Base-by-base conservation (phyloP, 1,140 invertebrate genomes). In the Phymorhynchus buccinoides region DNA sequence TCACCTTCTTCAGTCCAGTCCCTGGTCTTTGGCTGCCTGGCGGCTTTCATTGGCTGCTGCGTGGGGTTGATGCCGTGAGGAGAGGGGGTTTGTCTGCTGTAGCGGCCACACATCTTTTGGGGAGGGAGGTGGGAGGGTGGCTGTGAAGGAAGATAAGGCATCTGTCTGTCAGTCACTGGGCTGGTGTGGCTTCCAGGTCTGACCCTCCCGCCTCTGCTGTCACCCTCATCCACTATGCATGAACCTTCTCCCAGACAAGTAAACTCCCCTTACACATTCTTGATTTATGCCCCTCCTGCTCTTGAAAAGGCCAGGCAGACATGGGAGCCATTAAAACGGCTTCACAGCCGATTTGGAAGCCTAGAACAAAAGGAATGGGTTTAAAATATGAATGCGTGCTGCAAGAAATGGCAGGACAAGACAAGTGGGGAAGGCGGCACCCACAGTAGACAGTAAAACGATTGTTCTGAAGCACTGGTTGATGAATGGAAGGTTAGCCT, bases 1-100 rank as follows among this genome's bases (percentile, higher is more conserved):
- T 75, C 73, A 75, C 73, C 39, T 75, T 75, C 73, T 41, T 75
- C n/a, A n/a, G n/a, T n/a, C n/a, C n/a, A n/a, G n/a, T n/a, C n/a
- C 14, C 27, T 73, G 30, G 22, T 14, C 22, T 27, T 41, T 32
- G 68, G 68, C 68, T 71, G 68, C 68, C 68, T 71, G 68, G 73
- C 37, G 73, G n/a, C 73, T 75, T 75, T 75, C 73, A 75, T 75
- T 75, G 73, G 73, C 41, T 79, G 77, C 22, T 79, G n/a, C n/a
- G n/a, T 41, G 77, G 27, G 77, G 52, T 79, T 48, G 48, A 52
- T 48, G 77, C 16, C 27, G 77, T 48, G 77, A 79, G 44, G 77
- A 52, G 77, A 79, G 77, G 22, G 71, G 77, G 77, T 48, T 79
- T 52, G 77, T 48, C 27, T 22, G 77, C 30, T 52, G 30, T 9